Evolutionary conservation across 2,113 vertebrate species (phyloP), one percentile per base, ranked within the genome.

Genomic region (Serinus canaria): DNA sequence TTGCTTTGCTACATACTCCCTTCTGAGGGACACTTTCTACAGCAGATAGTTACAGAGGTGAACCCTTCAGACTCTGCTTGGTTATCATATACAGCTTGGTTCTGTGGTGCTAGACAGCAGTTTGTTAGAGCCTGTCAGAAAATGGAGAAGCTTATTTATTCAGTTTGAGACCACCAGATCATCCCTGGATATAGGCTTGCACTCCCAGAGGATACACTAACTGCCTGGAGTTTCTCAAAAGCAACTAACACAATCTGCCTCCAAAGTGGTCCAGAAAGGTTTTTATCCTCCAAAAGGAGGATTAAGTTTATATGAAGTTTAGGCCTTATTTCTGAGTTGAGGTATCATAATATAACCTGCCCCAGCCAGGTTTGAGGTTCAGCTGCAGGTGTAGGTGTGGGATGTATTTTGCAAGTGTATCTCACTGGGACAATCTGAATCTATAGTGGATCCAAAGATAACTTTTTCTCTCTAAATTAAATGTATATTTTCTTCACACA

Each of bases 141-240:
- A 91, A 69, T 4, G 9, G 25, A 75, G 50, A 63, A 66, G 25
- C 1, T 72, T 44, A 5, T 87, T 72, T 78, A 39, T 63, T 30
- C 27, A 33, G 25, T 46, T 87, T 53, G 78, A 91, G 56, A 35
- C 39, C 30, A 69, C 3, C 0, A 1, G 25, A 20, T 33, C 35
- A 73, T n/a, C 33, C 53, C 80, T 58, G 9, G 25, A 1, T 74
- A 53, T 63, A 83, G 33, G 67, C 8, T 94, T 73, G 31, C 4
- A 3, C 15, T 31, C 24, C 0, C 0, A 6, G 30, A 83, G 33
- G 20, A 9, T 14, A 4, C 15, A 46, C 21, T 50, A 56, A 77
- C 60, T 92, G 30, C 33, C 58, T 68, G 44, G 46, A 46, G 37
- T 56, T 95, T 89, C 49, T 94, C 58, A 75, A 64, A n/a, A 84